Evolutionary conservation across 2,888 invertebrate genomes (phyloP).

Genomic region (Eremobia ochroleuca): DNA sequence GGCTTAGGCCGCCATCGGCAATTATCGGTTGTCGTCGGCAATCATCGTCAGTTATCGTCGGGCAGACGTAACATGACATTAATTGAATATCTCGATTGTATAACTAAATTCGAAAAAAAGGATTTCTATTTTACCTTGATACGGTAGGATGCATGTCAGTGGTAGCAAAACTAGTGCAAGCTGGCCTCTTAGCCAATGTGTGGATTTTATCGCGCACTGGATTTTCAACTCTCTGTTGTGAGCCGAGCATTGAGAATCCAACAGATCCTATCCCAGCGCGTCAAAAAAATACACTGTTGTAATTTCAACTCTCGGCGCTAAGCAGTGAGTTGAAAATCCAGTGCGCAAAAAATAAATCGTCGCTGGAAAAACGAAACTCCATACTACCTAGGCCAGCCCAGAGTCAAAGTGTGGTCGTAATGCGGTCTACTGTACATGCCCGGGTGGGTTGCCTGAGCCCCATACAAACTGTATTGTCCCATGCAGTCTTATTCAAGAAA

Average conservation of each 20-base stretch:
- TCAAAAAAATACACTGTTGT: no score
- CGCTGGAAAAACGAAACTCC: neutral
- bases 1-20: neutral
- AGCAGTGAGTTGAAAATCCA: no score
- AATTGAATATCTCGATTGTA: neutral
- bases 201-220: no score
- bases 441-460: neutral
- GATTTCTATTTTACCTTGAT: neutral
- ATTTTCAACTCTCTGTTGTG: no score
- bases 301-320: no score
- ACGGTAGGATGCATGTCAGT: neutral
- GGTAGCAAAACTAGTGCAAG: neutral
- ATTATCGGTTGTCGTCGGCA: constrained; percentile 36
- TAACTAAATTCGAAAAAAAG: neutral
- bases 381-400: neutral
- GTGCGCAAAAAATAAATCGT: no score
- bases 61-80: neutral
- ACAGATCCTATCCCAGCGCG: no score
- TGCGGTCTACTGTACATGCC: neutral
- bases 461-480: neutral
- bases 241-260: no score
- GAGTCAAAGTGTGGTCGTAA: neutral
- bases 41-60: constrained; percentile 5
- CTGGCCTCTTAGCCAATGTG: no score
- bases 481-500: neutral